These are phyloP conservation scores for Poliocrania exsul DNA, from an alignment of 2,797 vertebrate species.

Conservation along the genomic window DNA sequence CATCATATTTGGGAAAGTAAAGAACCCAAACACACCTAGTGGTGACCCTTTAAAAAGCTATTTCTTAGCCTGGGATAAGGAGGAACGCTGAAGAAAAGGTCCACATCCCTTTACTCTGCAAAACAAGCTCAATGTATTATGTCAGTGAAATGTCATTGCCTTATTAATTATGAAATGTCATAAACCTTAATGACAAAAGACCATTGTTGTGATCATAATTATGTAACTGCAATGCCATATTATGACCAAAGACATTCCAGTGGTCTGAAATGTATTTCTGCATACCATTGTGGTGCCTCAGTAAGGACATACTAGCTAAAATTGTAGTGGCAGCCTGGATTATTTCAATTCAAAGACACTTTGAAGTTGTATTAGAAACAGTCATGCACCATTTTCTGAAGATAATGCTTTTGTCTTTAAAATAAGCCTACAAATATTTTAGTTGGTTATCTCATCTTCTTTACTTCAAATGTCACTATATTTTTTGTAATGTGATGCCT, in stretches of 20 bases:
- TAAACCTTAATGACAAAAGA: constrained; percentile 36
- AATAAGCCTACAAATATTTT: neutral
- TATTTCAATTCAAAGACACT: constrained; percentile 33
- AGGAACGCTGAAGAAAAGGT: neutral
- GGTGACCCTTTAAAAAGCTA: neutral
- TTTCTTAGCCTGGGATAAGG: neutral
- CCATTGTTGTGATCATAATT: constrained; percentile 32
- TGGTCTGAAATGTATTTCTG: constrained; percentile 24
- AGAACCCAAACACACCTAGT: neutral
- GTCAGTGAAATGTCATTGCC: constrained; percentile 34
- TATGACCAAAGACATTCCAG: constrained; percentile 53
- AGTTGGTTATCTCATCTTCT: constrained; percentile 1
- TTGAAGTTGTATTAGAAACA: constrained; percentile 27
- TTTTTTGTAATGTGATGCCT: neutral
- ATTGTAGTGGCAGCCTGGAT: neutral
- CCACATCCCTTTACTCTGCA: neutral
- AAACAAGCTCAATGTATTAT: neutral
- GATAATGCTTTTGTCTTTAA: constrained; percentile 20
- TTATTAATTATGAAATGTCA: constrained; percentile 16
- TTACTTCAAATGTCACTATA: neutral
- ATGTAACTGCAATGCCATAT: constrained; percentile 49
- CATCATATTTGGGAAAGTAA: neutral
- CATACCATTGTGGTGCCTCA: constrained; percentile 35
- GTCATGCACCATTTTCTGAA: neutral
- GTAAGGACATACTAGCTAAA: neutral